These are phyloP conservation scores for Emys orbicularis DNA, from an alignment of 2,797 vertebrate genomes.

Conservation along the genomic window DNA sequence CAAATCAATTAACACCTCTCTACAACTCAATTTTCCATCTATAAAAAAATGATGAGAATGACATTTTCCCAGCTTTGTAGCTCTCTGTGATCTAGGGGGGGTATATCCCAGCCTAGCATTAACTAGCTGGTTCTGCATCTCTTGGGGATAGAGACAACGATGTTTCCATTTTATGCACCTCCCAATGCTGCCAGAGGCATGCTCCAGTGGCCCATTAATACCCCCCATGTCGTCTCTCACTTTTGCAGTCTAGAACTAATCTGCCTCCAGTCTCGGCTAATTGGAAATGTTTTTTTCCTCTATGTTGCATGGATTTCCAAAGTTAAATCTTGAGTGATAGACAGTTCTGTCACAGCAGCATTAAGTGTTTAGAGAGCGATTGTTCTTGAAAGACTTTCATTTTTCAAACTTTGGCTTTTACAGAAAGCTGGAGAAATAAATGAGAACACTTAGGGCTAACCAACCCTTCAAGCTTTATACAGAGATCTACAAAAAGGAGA, in stretches of 20 bases:
- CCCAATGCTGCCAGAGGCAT: slow-evolving; percentile 24
- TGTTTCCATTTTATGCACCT: slow-evolving; percentile 39
- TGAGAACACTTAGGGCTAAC: slow-evolving; percentile 72
- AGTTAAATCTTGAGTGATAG: slow-evolving; percentile 84
- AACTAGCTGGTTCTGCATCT: slow-evolving; percentile 10
- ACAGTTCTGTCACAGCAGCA: slow-evolving; percentile 83
- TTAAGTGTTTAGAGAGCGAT: slow-evolving; percentile 83
- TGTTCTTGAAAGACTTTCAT: slow-evolving; percentile 80
- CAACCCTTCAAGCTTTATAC: slow-evolving; percentile 60
- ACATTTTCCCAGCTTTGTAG: slow-evolving; percentile 53
- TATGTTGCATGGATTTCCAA: slow-evolving; percentile 78
- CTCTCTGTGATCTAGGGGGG: slow-evolving; percentile 30
- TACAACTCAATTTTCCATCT: slow-evolving; percentile 38
- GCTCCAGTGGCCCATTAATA: slow-evolving; percentile 69
- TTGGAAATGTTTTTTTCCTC: slow-evolving; percentile 74
- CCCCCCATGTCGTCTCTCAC: slow-evolving; percentile 28
- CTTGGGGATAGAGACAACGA: background rate
- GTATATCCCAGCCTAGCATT: slow-evolving; percentile 14
- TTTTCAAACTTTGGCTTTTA: slow-evolving; percentile 76
- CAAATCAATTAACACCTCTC: slow-evolving; percentile 27
- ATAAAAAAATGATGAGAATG: slow-evolving; percentile 21
- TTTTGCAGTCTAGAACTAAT: slow-evolving; percentile 69
- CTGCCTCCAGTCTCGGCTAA: slow-evolving; percentile 77
- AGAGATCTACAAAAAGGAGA: slow-evolving; percentile 60
- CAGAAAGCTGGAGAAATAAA: slow-evolving; percentile 73